A percentile compares a stretch with the other conserved stretches of the same genome.
Conservation (phyloP, 2,113 vertebrate genomes). For the Podarcis raffonei region DNA sequence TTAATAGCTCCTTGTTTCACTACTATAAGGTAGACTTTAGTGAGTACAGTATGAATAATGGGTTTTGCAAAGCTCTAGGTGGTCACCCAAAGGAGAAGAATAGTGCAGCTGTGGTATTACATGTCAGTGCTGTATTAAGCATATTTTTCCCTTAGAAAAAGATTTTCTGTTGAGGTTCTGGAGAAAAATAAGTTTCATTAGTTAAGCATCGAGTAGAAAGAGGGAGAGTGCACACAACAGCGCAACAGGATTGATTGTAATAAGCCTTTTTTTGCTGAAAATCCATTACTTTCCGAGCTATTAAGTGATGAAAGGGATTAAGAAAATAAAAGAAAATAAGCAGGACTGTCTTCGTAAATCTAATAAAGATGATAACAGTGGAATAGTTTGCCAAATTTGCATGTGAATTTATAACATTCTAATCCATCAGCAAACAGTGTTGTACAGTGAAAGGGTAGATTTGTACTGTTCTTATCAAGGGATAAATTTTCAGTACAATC, state of each 20-base stretch:
- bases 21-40: slow-evolving; percentile 23
- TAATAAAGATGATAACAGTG: slow-evolving; percentile 76
- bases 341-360: slow-evolving; percentile 71
- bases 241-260: slow-evolving; percentile 71
- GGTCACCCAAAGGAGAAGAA: slow-evolving; percentile 47
- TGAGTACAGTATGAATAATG: slow-evolving; percentile 40
- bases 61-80: slow-evolving; percentile 24
- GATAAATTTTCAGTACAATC: slow-evolving; percentile 75
- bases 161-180: slow-evolving; percentile 64
- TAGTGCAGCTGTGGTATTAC: slow-evolving; percentile 38
- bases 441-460: slow-evolving; percentile 52
- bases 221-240: neutral
- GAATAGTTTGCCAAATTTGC: slow-evolving; percentile 75
- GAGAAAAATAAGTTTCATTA: slow-evolving; percentile 74
- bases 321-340: slow-evolving; percentile 72
- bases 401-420: slow-evolving; percentile 76
- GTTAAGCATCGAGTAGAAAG: slow-evolving; percentile 49
- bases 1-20: slow-evolving; percentile 33
- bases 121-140: slow-evolving; percentile 38
- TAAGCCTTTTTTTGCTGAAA: slow-evolving; percentile 75
- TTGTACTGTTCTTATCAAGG: slow-evolving; percentile 55
- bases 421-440: slow-evolving; percentile 68
- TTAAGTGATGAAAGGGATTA: slow-evolving; percentile 82
- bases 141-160: slow-evolving; percentile 51
- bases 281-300: slow-evolving; percentile 78